Percentiles rank a stretch among this genome's conserved stretches.
Evolutionary conservation across 2,113 vertebrate species (phyloP).

Genomic region (Sterrhoptilus dennistouni): DNA sequence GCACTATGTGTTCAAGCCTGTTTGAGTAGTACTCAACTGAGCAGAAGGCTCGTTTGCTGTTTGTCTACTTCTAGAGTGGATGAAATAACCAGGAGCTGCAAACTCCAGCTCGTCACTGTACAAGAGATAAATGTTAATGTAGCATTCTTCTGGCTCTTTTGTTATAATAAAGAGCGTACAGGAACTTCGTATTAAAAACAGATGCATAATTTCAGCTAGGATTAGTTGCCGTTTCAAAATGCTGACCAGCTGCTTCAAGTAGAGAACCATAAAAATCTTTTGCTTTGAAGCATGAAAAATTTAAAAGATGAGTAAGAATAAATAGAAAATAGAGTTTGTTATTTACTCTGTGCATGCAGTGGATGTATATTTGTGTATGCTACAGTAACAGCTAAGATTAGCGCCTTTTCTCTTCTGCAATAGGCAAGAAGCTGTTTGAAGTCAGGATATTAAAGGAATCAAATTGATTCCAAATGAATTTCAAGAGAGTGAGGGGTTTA

Average conservation of each 20-base stretch:
- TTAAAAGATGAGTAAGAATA: background rate
- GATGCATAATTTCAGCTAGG: background rate
- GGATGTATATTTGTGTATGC: background rate
- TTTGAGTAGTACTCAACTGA: background rate
- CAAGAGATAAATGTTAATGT: background rate
- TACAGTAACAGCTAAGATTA: background rate
- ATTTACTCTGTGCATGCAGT: background rate
- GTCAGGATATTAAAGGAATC: background rate
- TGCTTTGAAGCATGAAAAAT: background rate
- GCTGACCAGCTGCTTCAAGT: background rate
- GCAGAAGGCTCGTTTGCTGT: background rate
- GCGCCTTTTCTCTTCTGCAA: background rate
- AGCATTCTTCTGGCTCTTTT: background rate
- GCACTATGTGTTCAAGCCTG: background rate
- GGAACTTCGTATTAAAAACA: background rate
- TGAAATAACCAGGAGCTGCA: background rate
- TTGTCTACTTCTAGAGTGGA: background rate
- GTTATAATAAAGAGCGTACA: background rate
- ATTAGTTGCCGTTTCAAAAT: slow-evolving; percentile 4
- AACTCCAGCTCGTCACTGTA: background rate
- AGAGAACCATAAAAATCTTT: background rate
- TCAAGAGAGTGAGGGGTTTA: background rate
- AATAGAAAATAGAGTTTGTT: background rate
- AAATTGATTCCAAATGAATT: background rate
- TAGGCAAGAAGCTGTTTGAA: background rate